A percentile compares a stretch with the other conserved stretches of the same genome.
These are phyloP conservation scores for Enteromius paludinosus DNA, from an alignment of 2,797 vertebrate genomes.

Conservation along the genomic window DNA sequence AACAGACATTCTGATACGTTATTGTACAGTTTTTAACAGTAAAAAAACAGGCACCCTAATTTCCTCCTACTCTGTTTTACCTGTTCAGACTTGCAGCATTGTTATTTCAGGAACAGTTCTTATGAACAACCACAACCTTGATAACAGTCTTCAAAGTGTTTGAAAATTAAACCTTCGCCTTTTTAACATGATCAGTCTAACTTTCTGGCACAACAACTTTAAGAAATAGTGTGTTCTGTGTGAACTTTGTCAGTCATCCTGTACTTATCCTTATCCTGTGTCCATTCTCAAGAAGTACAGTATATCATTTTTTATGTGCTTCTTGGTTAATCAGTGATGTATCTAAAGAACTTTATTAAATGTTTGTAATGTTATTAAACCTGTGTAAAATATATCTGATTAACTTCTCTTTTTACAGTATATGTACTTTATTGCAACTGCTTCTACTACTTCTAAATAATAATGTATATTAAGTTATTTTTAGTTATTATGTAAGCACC, in stretches of 20 bases:
- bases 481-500: not conserved
- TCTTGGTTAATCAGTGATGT: not conserved
- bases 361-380: not conserved
- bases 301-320: not conserved
- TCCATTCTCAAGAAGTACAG: not conserved
- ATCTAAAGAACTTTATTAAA: not conserved
- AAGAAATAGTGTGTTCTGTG: not conserved
- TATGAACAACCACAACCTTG: too few relatives aligned
- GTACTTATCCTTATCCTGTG: not conserved
- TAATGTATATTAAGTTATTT: not conserved
- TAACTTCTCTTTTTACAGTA: not conserved
- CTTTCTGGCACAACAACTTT: not conserved
- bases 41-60: not conserved
- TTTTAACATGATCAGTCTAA: not conserved
- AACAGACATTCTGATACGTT: not conserved
- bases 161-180: not conserved
- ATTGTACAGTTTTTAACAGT: not conserved
- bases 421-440: not conserved
- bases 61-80: not conserved
- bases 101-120: not conserved
- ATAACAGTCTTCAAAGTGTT: not conserved
- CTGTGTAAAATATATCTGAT: not conserved
- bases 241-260: not conserved
- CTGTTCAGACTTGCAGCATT: not conserved
- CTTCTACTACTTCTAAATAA: not conserved